Evolutionary conservation across 2,888 invertebrate genomes (phyloP), one percentile per base, ranked within the genome.

Genomic region (Tenthredo mesomela): DNA sequence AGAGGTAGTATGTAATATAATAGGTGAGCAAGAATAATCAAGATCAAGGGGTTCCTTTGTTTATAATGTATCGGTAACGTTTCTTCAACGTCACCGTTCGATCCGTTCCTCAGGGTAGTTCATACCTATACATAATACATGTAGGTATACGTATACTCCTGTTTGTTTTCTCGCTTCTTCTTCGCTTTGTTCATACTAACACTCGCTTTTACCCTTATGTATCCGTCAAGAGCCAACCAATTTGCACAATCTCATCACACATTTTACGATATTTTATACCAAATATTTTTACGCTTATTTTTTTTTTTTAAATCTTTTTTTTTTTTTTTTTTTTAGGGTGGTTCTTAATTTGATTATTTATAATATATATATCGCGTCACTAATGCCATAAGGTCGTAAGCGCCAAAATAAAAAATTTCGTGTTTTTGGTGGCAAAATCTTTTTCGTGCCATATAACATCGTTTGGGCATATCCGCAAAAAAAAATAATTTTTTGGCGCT

Each of bases 31-130:
- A 25, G 61, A 25, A 61, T 61, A 61, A 61, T 61, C 61, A 10
- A 61, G 61, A 61, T 25, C 61, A 61, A 61, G 61, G 25, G 25
- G 61, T 61, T 61, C 61, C 25, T 61, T 61, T 61, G 61, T 61
- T 61, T 61, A 25, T 25, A 61, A 61, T 25, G 61, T 61, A 61
- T 61, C 25, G 61, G 61, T 25, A 10, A 25, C 10, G 25, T 21
- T 61, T 25, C 25, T 61, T 61, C 21, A 54, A n/a, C 54, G n/a
- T 25, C 25, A 4, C 3, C 10, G 61, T 61, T 61, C 61, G 25
- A 10, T 25, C 29, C 25, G 21, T 61, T 25, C 10, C 21, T 61
- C 61, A 54, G 54, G 54, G 54, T 54, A 50, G n/a, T 6, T 54
- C 54, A n/a, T n/a, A 54, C n/a, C 18, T n/a, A 54, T 37, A 37